Evolutionary conservation across 2,113 vertebrate genomes (phyloP), one percentile per base, ranked within the genome.

Genomic region (Siniperca chuatsi): DNA sequence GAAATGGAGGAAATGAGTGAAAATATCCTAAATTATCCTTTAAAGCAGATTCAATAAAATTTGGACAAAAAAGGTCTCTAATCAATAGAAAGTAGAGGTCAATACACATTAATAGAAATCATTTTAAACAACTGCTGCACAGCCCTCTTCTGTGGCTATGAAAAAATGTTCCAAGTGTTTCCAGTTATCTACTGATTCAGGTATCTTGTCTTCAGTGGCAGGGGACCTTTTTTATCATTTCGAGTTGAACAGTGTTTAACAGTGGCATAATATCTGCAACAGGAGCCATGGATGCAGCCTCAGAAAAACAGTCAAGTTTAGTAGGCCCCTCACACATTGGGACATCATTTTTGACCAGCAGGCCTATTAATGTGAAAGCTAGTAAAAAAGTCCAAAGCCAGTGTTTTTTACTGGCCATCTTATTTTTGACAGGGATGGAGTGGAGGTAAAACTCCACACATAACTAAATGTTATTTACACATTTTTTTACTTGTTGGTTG

Each of bases 61-160:
- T 8, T 79, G 55, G 54, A 55, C 35, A 58, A 61, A 74, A 84
- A 60, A 74, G 42, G 68, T 78, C 75, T 73, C 72, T 71, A 66
- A 15, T 71, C 48, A 40, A 55, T 78, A 55, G 57, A 83, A 48
- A 65, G 67, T 40, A 72, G 71, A 83, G 66, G 75, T 83, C 62
- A 77, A 77, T 46, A 58, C 58, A 64, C 48, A 55, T 29, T 37
- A 55, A 64, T 23, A 55, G 2, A 29, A 64, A 29, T 64, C 0
- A 21, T 64, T 79, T 40, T 35, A 60, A 70, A 54, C 29, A 82
- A 29, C 44, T 29, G 44, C 73, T 77, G 35, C 58, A 40, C 20
- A 15, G 20, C 29, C 20, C 4, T n/a, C 20, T 58, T 37, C n/a
- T 25, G 46, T 48, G 46, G 13, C 46, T 48, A 18, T n/a, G 7